A percentile compares a stretch with the other conserved stretches of the same genome.
These are phyloP conservation scores for Colinus virginianus DNA, from an alignment of 2,113 vertebrate species.

Conservation along the genomic window DNA sequence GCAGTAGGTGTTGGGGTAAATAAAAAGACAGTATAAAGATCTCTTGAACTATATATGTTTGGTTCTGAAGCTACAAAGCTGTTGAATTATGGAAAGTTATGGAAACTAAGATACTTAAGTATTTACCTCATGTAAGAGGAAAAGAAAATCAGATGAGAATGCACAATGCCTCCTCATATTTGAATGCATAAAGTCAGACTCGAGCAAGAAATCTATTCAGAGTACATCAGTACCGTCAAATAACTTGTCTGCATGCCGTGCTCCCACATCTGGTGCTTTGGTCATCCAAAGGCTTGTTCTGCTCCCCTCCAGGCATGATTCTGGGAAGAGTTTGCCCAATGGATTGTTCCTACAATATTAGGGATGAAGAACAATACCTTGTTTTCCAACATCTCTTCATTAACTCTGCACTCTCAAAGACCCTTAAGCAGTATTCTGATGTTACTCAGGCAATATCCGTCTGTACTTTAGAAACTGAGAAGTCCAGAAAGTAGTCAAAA, in stretches of 20 bases:
- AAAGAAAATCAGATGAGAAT: background rate
- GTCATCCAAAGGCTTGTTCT: background rate
- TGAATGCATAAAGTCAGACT: background rate
- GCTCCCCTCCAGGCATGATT: background rate
- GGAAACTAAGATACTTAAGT: background rate
- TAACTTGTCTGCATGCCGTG: background rate
- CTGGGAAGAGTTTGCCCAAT: background rate
- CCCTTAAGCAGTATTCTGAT: background rate
- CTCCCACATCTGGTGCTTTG: background rate
- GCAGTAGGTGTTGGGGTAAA: background rate
- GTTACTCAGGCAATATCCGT: background rate
- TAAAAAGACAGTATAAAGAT: background rate
- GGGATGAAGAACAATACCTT: background rate
- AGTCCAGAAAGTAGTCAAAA: background rate
- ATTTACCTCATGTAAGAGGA: background rate
- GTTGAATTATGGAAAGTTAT: background rate
- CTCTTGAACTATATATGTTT: background rate
- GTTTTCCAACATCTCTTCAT: background rate
- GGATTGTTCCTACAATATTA: background rate
- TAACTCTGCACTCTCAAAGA: background rate
- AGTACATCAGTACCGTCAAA: background rate
- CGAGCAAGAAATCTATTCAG: background rate
- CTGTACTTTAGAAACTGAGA: background rate
- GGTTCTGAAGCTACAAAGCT: background rate
- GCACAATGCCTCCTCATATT: background rate